Conservation (phyloP, 2,113 vertebrate species). For the Triplophysa siluroides region DNA sequence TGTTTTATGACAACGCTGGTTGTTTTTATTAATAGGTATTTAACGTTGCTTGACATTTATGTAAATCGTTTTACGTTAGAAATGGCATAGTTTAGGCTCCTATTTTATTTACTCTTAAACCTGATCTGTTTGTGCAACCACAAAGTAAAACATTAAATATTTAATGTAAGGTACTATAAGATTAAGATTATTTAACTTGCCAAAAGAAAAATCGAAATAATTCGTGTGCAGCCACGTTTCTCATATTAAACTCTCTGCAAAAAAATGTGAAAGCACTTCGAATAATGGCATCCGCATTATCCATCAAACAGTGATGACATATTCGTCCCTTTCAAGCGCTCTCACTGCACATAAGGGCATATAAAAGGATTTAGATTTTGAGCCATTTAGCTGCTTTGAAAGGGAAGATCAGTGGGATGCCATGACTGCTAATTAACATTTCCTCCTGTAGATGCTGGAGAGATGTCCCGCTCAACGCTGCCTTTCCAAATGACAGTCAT, state of each 20-base stretch:
- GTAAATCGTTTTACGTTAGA: too few species aligned
- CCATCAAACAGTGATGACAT: slow-evolving; percentile 61
- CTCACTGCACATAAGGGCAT: slow-evolving; percentile 67
- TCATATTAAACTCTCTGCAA: neutral
- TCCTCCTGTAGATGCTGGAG: slow-evolving; percentile 67
- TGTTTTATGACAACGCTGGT: too few species aligned
- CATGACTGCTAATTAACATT: slow-evolving; percentile 74
- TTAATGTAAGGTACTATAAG: too few species aligned
- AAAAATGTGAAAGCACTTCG: slow-evolving; percentile 21
- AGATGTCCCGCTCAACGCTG: slow-evolving; percentile 56
- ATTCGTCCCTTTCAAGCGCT: slow-evolving; percentile 55
- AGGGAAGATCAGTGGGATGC: slow-evolving; percentile 68
- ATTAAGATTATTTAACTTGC: neutral
- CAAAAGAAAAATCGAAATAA: neutral
- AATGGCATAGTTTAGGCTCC: too few species aligned
- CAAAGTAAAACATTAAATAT: too few species aligned
- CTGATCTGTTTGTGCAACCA: too few species aligned
- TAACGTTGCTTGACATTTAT: too few species aligned
- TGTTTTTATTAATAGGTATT: too few species aligned
- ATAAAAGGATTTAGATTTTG: slow-evolving; percentile 75
- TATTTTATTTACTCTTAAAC: too few species aligned
- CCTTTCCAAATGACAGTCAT: slow-evolving; percentile 72
- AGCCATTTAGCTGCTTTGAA: slow-evolving; percentile 67
- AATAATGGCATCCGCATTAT: slow-evolving; percentile 58
- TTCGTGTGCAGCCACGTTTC: neutral